Conservation (phyloP, 2,797 vertebrate species). For the Capromys pilorides region DNA sequence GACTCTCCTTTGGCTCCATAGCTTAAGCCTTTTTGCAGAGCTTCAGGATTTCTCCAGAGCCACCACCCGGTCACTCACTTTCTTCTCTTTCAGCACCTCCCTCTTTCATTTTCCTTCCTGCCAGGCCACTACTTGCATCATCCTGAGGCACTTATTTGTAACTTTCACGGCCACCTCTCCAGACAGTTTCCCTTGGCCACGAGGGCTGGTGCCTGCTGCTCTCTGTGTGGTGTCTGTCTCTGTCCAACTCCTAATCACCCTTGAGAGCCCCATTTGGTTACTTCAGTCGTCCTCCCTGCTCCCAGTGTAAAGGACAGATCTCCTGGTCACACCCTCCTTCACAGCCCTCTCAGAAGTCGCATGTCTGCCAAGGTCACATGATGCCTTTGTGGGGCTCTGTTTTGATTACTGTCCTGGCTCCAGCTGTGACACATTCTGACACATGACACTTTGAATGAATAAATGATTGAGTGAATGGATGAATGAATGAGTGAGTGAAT, state of each 20-base stretch:
- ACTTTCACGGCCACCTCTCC: background rate
- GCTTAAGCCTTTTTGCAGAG: background rate
- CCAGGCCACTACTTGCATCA: background rate
- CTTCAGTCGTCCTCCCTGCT: background rate
- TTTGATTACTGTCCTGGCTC: background rate
- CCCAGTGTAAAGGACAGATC: background rate
- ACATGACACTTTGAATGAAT: background rate
- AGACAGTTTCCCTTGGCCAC: background rate
- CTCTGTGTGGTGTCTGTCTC: background rate
- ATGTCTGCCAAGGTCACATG: background rate
- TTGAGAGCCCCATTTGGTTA: background rate
- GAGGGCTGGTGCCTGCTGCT: background rate
- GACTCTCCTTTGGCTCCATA: background rate
- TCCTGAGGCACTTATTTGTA: background rate
- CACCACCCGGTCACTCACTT: rapidly evolving
- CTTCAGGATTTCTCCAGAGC: background rate
- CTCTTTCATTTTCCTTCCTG: background rate
- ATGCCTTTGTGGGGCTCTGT: background rate
- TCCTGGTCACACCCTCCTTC: background rate
- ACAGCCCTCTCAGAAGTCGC: background rate
- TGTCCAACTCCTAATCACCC: background rate
- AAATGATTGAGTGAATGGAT: background rate
- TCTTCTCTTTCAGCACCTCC: background rate
- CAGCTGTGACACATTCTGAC: background rate
- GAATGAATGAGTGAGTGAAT: background rate